Percentiles rank a stretch among this genome's conserved stretches.
Evolutionary conservation across 1,140 invertebrate species (phyloP).

Genomic region (Drosophila orena): DNA sequence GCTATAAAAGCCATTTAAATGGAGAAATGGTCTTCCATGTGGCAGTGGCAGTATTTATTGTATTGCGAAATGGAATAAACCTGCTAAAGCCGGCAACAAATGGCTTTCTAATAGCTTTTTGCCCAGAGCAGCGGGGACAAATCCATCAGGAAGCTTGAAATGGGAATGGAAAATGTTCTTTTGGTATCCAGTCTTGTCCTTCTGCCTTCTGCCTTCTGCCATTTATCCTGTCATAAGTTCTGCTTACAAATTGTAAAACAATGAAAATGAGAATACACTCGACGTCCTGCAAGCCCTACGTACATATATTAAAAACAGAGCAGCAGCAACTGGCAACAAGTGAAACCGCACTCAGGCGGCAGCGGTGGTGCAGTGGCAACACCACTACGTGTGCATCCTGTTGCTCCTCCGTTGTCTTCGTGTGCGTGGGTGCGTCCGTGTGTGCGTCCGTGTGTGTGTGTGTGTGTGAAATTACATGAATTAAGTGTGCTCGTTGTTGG

Average conservation of each 20-base stretch:
- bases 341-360: constrained; percentile 67
- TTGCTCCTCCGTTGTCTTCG: constrained; percentile 64
- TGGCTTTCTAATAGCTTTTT: constrained; percentile 76
- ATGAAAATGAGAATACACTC: constrained; percentile 71
- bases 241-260: constrained; percentile 83
- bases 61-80: constrained; percentile 24
- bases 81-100: constrained; percentile 37
- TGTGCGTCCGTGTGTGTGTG: constrained; percentile 28
- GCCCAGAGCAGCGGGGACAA: constrained; percentile 31
- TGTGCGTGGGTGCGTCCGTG: constrained; percentile 33
- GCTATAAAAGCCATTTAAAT: constrained; percentile 28
- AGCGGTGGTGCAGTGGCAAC: constrained; percentile 3
- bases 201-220: constrained; percentile 46
- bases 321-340: constrained; percentile 67
- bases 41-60: constrained; percentile 29
- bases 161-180: constrained; percentile 64
- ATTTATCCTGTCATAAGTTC: constrained; percentile 81
- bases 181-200: constrained; percentile 12
- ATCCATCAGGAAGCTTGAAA: constrained; percentile 61
- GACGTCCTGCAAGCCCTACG: constrained; percentile 9
- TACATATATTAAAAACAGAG: constrained; percentile 33
- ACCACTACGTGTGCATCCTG: constrained; percentile 63
- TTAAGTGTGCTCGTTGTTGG: constrained; percentile 70
- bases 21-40: constrained; percentile 6
- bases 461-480: constrained; percentile 82